Conservation (phyloP, 2,113 vertebrate species). For the Halcyon malimbica region DNA sequence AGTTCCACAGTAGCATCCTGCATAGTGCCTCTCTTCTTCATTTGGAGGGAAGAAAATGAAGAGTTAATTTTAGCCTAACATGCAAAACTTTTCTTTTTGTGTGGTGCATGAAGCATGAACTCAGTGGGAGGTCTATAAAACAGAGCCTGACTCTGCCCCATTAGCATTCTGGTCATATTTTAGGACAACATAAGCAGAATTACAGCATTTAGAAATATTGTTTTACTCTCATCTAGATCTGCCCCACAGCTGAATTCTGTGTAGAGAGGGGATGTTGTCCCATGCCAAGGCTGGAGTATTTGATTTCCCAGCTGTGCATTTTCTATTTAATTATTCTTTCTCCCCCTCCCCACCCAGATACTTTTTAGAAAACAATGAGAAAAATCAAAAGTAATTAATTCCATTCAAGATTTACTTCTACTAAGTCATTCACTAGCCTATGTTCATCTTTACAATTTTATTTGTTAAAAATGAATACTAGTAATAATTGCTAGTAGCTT, state of each 20-base stretch:
- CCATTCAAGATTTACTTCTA: not conserved
- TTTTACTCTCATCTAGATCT: constrained; percentile 16
- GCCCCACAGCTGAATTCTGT: not conserved
- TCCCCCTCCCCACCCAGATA: rapidly evolving
- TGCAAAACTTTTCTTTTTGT: not conserved
- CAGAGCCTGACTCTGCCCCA: not conserved
- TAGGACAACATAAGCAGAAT: not conserved
- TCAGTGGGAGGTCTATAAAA: constrained; percentile 9
- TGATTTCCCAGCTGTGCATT: not conserved
- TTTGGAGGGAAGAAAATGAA: not conserved
- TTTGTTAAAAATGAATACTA: not conserved
- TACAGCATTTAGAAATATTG: not conserved
- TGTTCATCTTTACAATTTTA: not conserved
- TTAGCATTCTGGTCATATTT: constrained; percentile 44
- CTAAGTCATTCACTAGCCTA: not conserved
- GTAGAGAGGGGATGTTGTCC: not conserved
- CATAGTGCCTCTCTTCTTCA: not conserved
- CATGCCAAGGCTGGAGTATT: not conserved
- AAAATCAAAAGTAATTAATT: not conserved
- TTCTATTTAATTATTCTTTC: not conserved
- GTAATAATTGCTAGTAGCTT: not conserved
- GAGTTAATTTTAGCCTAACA: constrained; percentile 14
- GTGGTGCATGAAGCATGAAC: not conserved
- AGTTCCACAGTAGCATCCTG: not conserved
- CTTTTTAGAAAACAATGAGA: not conserved